phyloP scores from a whole-genome alignment of 2,113 vertebrate genomes.

The Fukomys damarensis region DNA sequence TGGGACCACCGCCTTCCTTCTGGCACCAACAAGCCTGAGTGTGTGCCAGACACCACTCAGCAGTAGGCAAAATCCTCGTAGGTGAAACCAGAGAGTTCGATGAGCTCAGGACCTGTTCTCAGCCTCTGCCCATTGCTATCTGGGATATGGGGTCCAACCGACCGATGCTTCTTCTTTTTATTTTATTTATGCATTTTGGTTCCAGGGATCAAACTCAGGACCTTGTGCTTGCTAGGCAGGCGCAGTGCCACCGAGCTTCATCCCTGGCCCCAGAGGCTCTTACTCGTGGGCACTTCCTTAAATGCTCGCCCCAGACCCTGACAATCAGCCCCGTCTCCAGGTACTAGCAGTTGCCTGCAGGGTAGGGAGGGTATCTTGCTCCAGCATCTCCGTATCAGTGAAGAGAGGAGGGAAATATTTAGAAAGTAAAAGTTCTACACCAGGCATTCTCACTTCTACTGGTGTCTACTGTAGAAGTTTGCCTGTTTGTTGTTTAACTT shows the following conservation, averaged over 20 bases:
- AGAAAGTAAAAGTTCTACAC: not conserved
- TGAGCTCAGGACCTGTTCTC: not conserved
- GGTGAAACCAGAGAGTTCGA: not conserved
- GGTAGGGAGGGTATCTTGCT: fast-evolving
- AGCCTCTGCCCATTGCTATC: not conserved
- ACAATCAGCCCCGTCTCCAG: not conserved
- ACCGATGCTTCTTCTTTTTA: not conserved
- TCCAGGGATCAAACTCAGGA: too few species aligned
- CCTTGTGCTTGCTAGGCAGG: too few species aligned
- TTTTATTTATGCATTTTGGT: too few species aligned
- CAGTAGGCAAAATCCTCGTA: not conserved
- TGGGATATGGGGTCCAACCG: too few species aligned
- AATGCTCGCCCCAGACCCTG: not conserved
- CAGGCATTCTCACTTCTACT: not conserved
- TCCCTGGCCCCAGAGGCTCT: too few species aligned
- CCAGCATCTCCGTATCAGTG: not conserved
- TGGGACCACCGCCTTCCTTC: not conserved
- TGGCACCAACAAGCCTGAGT: not conserved
- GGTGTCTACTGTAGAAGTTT: not conserved
- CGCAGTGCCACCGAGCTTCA: too few species aligned
- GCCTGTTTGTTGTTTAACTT: not conserved
- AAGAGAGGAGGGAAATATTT: not conserved
- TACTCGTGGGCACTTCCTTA: not conserved
- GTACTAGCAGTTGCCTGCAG: not conserved
- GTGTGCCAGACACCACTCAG: not conserved